Percentiles rank a stretch among this genome's conserved stretches.
phyloP scores from a whole-genome alignment of 2,113 vertebrate genomes.

The Brienomyrus longianalis region DNA sequence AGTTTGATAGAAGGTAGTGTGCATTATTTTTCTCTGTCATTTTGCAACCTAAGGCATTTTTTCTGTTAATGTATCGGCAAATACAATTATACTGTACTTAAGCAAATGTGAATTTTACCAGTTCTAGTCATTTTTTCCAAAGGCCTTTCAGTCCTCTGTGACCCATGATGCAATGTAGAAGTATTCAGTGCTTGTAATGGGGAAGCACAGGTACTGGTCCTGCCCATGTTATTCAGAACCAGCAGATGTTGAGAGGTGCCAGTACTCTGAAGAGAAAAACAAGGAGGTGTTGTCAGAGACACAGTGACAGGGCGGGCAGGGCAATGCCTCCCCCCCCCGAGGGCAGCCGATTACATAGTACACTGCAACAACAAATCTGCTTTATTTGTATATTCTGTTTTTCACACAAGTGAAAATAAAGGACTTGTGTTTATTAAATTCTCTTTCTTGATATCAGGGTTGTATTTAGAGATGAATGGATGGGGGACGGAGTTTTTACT shows the following conservation, averaged over 20 bases:
- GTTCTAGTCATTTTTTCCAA: not conserved
- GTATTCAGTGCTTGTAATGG: not conserved
- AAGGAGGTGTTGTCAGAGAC: not conserved
- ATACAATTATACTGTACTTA: not conserved
- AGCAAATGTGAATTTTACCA: not conserved
- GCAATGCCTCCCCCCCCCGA: not conserved
- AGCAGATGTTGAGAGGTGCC: not conserved
- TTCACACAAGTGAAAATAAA: not conserved
- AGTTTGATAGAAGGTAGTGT: not conserved
- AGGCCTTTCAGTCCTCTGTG: not conserved
- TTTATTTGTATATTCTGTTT: not conserved
- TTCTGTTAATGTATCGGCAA: not conserved
- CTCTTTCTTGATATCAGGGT: not conserved
- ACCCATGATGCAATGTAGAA: not conserved
- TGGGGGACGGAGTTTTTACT: not conserved
- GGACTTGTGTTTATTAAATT: not conserved
- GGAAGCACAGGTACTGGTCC: not conserved
- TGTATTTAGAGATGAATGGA: not conserved
- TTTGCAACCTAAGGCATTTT: not conserved
- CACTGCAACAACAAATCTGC: not conserved
- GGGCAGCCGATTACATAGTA: not conserved
- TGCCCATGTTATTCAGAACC: not conserved
- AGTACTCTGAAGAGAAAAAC: not conserved
- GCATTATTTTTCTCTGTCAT: not conserved
- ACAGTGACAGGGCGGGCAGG: not conserved